Conservation (phyloP, 1,140 invertebrate genomes). For the Diabrotica undecimpunctata region DNA sequence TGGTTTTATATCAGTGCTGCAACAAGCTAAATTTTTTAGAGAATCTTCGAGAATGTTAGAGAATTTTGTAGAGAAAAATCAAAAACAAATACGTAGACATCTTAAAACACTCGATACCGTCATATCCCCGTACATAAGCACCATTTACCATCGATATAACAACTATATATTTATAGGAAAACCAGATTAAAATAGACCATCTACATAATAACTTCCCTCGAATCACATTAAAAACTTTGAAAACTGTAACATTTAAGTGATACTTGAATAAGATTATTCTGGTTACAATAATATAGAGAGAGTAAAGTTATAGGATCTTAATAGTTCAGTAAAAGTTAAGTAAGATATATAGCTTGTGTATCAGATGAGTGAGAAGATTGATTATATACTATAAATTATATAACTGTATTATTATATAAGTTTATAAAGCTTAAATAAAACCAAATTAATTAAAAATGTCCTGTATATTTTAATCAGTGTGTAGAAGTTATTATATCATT, state of each 20-base stretch:
- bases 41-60: too few relatives aligned
- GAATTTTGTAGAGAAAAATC: too few relatives aligned
- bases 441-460: too few relatives aligned
- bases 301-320: conserved; percentile 4
- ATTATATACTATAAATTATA: too few relatives aligned
- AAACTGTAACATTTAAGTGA: conserved; percentile 48
- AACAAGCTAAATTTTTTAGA: too few relatives aligned
- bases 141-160: conserved; percentile 15
- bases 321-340: conserved; percentile 4
- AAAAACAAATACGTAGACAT: too few relatives aligned
- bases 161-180: conserved; percentile 30
- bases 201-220: conserved; percentile 35
- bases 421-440: too few relatives aligned
- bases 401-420: too few relatives aligned
- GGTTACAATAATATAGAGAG: conserved; percentile 22
- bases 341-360: neutral
- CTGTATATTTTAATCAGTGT: too few relatives aligned
- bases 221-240: conserved; percentile 47
- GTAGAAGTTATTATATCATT: too few relatives aligned
- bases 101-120: neutral
- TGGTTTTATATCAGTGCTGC: too few relatives aligned
- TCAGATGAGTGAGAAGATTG: too few relatives aligned
- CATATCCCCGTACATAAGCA: conserved; percentile 19
- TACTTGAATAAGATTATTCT: conserved; percentile 35
- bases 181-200: conserved; percentile 38